Evolutionary conservation across 1,140 invertebrate genomes (phyloP), one percentile per base, ranked within the genome.

Genomic region (Homarus americanus): DNA sequence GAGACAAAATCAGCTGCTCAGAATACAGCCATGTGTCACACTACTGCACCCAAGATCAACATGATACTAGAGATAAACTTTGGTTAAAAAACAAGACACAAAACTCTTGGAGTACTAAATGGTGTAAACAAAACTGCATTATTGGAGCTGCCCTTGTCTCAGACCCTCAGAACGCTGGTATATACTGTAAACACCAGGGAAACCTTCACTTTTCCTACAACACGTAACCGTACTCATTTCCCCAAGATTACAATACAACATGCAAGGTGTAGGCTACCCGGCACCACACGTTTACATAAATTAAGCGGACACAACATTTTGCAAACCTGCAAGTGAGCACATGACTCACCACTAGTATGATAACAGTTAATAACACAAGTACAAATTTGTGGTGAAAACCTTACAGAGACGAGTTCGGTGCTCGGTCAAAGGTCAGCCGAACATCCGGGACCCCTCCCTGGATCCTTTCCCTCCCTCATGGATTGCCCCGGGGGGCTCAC

Each of bases 371-470:
- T 58, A 4, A 58, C 53, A 20, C 17, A 20, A 58, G 15, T 58
- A 58, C 53, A 58, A 15, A 20, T 58, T 58, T 58, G 53, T 58
- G 20, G 53, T 20, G 5, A 9, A 69, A 32, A 32, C 9, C 24
- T 69, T 28, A 32, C n/a, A 49, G 2, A 76, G 10, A 15, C 44
- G 40, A 49, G n/a, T n/a, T n/a, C 53, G 53, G 53, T 58, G 53
- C 12, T 58, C 40, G 76, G 76, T 41, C 40, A 49, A 24, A 44
- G 76, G 76, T 79, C 76, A 79, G 1, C 76, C 76, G 20, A 79
- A 79, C 76, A 79, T 79, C 76, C 76, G 76, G 76, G 76, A 79
- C 76, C 76, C 44, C 76, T 44, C 76, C 76, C 44, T 32, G 40
- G 38, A 79, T 79, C 76, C 40, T 41, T 24, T 79, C 5, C 76